Evolutionary conservation across 2,113 vertebrate genomes (phyloP), one percentile per base, ranked within the genome.

Genomic region (Cepphus grylle): DNA sequence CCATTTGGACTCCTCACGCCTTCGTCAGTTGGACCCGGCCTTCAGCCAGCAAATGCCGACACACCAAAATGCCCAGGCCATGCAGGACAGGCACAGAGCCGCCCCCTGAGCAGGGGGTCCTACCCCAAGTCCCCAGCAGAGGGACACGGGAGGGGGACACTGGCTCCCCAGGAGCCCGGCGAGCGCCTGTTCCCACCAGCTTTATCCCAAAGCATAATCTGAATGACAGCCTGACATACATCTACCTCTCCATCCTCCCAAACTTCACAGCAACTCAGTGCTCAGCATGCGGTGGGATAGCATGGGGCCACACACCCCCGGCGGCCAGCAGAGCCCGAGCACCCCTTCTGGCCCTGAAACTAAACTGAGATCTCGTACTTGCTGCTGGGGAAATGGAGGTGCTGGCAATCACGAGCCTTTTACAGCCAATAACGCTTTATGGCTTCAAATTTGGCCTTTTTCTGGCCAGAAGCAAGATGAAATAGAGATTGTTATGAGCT

Each of bases 331-430:
- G 55, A 17, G 5, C 10, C 53, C 1, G 0, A 52, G 16, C 42
- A 55, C 9, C 65, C 40, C n/a, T 71, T 62, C 70, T 12, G 26
- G 38, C 53, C 36, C 62, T 5, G 1, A 45, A 69, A 13, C 23
- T 5, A 26, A 50, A 55, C 6, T 0, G 12, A 32, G 30, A n/a
- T 20, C n/a, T 45, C 7, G 0, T 4, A 17, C 23, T 5, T 4
- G 11, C 22, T 16, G 15, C 69, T 30, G 70, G 16, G 36, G 40
- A 77, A 55, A 42, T 0, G 1, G 80, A 86, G 42, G 30, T 6
- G n/a, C 17, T 21, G 20, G 65, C 43, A 79, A 13, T 4, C 1
- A 0, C 5, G 1, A 74, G 11, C 56, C 25, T n/a, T 8, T 55
- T 11, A 22, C 32, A 56, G 56, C 20, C 62, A 34, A 0, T 11